Evolutionary conservation across 2,888 invertebrate genomes (phyloP).

Genomic region (Thereva nobilitata): DNA sequence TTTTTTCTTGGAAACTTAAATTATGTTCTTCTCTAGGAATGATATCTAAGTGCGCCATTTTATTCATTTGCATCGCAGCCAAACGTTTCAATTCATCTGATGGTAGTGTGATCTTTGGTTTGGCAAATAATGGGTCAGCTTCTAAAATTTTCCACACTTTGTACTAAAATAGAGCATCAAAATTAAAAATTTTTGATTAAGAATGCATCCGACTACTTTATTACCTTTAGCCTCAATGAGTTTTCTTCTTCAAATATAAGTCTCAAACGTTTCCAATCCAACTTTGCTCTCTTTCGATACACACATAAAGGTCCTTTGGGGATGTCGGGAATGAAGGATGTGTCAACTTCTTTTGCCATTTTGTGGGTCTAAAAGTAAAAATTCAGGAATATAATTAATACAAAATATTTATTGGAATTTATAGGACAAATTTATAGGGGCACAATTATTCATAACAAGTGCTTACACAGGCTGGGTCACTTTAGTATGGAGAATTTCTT

Average conservation of each 20-base stretch:
- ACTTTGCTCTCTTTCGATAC: slow-evolving; percentile 78
- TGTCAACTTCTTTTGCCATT: slow-evolving; percentile 57
- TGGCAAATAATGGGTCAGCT: slow-evolving; percentile 77
- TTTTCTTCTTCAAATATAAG: slow-evolving; percentile 79
- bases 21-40: slow-evolving; percentile 66
- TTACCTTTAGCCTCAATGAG: slow-evolving; percentile 76
- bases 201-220: background rate
- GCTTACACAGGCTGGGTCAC: too few relatives aligned
- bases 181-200: background rate
- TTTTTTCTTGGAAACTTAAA: slow-evolving; percentile 67
- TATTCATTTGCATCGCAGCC: slow-evolving; percentile 70
- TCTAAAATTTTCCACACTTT: slow-evolving; percentile 78
- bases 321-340: slow-evolving; percentile 69
- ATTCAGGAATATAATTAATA: background rate
- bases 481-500: too few relatives aligned
- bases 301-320: slow-evolving; percentile 71
- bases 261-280: slow-evolving; percentile 86
- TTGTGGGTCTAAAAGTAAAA: slow-evolving; percentile 38
- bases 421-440: too few relatives aligned
- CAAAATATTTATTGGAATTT: background rate
- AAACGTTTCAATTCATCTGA: slow-evolving; percentile 75
- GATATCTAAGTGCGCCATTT: slow-evolving; percentile 69
- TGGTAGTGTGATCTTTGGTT: slow-evolving; percentile 64
- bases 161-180: slow-evolving; percentile 62
- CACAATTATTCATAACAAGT: too few relatives aligned